A percentile compares a stretch with the other conserved stretches of the same genome.
Conservation (phyloP, 1,140 invertebrate genomes). For the Macrotrachela quadricornifera region DNA sequence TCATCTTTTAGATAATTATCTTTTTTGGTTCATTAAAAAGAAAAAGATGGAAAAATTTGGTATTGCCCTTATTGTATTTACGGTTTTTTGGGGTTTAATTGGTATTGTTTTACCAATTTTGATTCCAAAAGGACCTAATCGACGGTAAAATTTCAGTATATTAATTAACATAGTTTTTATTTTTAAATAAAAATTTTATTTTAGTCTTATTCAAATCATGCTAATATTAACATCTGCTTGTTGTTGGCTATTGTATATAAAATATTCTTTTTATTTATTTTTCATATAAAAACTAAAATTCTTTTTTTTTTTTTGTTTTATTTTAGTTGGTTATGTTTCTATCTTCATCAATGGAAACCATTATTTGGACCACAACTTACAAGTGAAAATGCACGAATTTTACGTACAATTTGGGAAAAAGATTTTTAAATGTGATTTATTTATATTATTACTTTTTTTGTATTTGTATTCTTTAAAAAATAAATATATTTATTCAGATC, state of each 20-base stretch:
- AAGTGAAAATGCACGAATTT: not conserved
- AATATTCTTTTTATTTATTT: not conserved
- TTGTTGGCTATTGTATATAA: constrained; percentile 6
- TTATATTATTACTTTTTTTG: too few relatives aligned
- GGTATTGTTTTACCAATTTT: constrained; percentile 1
- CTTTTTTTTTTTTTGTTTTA: not conserved
- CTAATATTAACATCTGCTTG: constrained; percentile 2
- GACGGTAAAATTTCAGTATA: not conserved
- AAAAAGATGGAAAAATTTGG: not conserved
- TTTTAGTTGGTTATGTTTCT: constrained; percentile 3
- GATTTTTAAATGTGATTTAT: too few relatives aligned
- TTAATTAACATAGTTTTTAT: not conserved
- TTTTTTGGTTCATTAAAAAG: too few relatives aligned
- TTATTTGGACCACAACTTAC: constrained; percentile 6
- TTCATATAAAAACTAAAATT: not conserved
- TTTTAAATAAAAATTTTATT: not conserved
- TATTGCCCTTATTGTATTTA: not conserved
- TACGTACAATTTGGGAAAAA: not conserved
- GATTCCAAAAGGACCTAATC: constrained; percentile 6
- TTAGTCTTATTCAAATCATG: constrained; percentile 4
- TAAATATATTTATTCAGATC: too few relatives aligned
- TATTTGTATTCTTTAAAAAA: too few relatives aligned
- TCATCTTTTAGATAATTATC: too few relatives aligned
- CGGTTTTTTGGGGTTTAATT: constrained; percentile 4
- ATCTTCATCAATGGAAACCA: constrained; percentile 7